phyloP scores from a whole-genome alignment of 2,113 vertebrate species.

The Tringa solitaria region DNA sequence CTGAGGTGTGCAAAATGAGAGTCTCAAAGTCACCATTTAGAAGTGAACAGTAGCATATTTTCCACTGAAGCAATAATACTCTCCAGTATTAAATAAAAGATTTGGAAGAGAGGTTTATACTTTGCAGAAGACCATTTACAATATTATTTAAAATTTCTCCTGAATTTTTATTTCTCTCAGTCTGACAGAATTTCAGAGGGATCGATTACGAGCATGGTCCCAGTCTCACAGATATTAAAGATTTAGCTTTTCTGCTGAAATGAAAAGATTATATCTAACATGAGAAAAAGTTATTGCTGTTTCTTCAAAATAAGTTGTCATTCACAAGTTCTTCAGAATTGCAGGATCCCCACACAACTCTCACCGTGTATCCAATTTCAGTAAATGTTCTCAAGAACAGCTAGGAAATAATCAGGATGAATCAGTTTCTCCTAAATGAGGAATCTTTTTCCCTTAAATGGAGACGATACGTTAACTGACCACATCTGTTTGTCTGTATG shows the following conservation, averaged over 20 bases:
- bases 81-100: background rate
- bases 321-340: background rate
- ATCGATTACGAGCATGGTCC: background rate
- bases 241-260: background rate
- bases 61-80: background rate
- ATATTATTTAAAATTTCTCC: background rate
- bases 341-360: background rate
- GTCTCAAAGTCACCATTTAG: background rate
- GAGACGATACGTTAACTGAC: background rate
- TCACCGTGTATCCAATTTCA: background rate
- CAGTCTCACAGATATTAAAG: background rate
- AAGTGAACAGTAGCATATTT: background rate
- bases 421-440: background rate
- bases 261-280: background rate
- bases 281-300: background rate
- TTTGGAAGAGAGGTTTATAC: background rate
- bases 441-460: background rate
- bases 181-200: background rate
- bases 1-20: constrained; percentile 62
- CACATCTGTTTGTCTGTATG: background rate
- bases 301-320: background rate
- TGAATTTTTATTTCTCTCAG: background rate
- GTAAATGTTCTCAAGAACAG: background rate
- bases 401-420: background rate
- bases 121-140: background rate